These are phyloP conservation scores for Ictidomys tridecemlineatus DNA, from an alignment of 2,113 vertebrate genomes.

Conservation along the genomic window DNA sequence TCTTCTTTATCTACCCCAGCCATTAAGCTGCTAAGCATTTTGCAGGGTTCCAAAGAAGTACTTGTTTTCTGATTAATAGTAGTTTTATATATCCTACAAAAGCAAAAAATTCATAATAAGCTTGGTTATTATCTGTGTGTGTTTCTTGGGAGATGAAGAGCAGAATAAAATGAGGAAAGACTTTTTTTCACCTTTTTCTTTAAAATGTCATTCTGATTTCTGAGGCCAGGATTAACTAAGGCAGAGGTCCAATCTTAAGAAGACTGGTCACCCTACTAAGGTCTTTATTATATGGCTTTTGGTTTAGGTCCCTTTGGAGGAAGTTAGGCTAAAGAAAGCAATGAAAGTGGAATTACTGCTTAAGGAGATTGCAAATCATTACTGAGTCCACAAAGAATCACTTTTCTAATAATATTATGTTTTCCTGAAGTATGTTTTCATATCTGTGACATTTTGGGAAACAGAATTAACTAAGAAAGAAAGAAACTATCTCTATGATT, in stretches of 20 bases:
- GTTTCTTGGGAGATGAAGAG: not conserved
- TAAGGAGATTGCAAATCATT: not conserved
- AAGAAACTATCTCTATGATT: not conserved
- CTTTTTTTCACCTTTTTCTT: not conserved
- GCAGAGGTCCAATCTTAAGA: not conserved
- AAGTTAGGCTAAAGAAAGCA: slow-evolving; percentile 61
- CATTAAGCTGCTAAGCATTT: not conserved
- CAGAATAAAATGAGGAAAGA: not conserved
- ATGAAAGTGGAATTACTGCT: not conserved
- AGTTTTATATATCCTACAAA: not conserved
- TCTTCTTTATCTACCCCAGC: not conserved
- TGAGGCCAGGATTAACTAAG: not conserved
- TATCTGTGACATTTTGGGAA: slow-evolving; percentile 12
- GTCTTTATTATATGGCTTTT: not conserved
- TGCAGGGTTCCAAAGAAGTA: not conserved
- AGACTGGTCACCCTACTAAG: not conserved
- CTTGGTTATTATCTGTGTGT: too few species aligned
- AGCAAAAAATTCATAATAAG: too few species aligned
- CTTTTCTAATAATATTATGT: not conserved
- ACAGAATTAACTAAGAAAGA: slow-evolving; percentile 45
- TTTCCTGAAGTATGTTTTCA: not conserved
- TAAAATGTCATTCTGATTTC: slow-evolving; percentile 24
- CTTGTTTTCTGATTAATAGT: not conserved
- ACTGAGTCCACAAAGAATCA: not conserved
- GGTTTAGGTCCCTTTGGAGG: slow-evolving; percentile 47